Base-by-base conservation (phyloP, 23 tunicate genomes). In the Diplosoma virens region DNA sequence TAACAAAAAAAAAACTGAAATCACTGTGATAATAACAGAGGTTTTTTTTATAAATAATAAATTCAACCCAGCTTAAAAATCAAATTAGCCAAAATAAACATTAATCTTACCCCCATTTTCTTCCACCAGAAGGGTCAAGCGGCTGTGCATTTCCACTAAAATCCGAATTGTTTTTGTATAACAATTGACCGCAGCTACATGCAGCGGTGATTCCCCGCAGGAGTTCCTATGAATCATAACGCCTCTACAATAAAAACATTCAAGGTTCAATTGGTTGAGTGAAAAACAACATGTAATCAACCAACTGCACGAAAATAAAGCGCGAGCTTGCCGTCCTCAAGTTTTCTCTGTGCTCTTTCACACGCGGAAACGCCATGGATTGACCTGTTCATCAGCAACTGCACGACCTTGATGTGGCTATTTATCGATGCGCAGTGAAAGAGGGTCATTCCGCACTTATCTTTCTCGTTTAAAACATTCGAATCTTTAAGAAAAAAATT, bases 71-170 rank as follows among this genome's bases (percentile, higher is more conserved):
- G n/a, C n/a, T n/a, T n/a, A n/a, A n/a, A n/a, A n/a, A n/a, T n/a
- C n/a, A n/a, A n/a, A n/a, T n/a, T n/a, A n/a, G n/a, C n/a, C n/a
- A n/a, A n/a, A n/a, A n/a, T n/a, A n/a, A n/a, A n/a, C n/a, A n/a
- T n/a, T n/a, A n/a, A n/a, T n/a, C n/a, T n/a, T n/a, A n/a, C n/a
- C 97, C 84, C 92, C 97, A 32, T 80, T 58, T 50, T 69, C 97
- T 30, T 92, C 97, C 1, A 32, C 59, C 17, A 80, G 91, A 60
- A 85, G 92, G 16, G 85, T 67, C 3, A 92, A 73, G 23, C 69
- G 85, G 56, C 66, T 22, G 54, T 92, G 82, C 75, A 74, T 79
- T 33, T 80, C 83, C 18, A 92, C 73, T 53, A 92, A 70, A 25
- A 68, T 47, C 29, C 80, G 79, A 36, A 92, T 81, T 0, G 97